Base-by-base conservation (phyloP, 2,888 invertebrate species). In the Callyntrura sp. region DNA sequence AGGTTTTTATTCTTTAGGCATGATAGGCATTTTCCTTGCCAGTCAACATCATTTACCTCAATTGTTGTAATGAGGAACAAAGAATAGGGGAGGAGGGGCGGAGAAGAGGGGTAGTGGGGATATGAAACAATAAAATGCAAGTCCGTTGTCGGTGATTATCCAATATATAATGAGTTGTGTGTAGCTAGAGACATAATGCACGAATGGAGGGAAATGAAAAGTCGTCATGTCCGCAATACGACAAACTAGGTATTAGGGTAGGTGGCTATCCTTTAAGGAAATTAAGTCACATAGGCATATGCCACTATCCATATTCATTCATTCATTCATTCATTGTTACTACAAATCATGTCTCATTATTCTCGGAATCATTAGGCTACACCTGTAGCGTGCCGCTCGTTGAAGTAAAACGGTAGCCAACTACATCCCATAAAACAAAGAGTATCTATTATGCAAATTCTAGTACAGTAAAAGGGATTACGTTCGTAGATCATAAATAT, bases 71-170 rank as follows among this genome's bases (percentile, higher is more conserved):
- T 45, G 35, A 25, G 35, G 1, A 57, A 55, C 55, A 78, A 78
- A 78, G 55, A 57, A 35, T 35, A 35, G 28, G 55, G 55, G 78
- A 55, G 55, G 55, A 25, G 20, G 23, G n/a, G 78, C 17, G 28
- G 43, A 6, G 6, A 43, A n/a, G 70, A 35, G 35, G 51, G 51
- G 8, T 17, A 23, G 14, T 28, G 28, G 14, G n/a, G 0, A 70
- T 8, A 4, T 45, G 70, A 43, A 68, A 68, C 28, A 11, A 78
- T 78, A 55, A 78, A 57, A 76, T 6, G 20, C 35, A 51, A 45
- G 3, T 14, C 12, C 55, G 57, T n/a, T 78, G 55, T 78, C 25
- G 57, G 14, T 57, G 55, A 4, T 78, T 78, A 55, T 55, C 76
- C 78, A 25, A 48, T 76, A 76, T 1, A 35, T 2, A 12, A 76